Base-by-base conservation (phyloP, 2,113 vertebrate species). In the Addax nasomaculatus region DNA sequence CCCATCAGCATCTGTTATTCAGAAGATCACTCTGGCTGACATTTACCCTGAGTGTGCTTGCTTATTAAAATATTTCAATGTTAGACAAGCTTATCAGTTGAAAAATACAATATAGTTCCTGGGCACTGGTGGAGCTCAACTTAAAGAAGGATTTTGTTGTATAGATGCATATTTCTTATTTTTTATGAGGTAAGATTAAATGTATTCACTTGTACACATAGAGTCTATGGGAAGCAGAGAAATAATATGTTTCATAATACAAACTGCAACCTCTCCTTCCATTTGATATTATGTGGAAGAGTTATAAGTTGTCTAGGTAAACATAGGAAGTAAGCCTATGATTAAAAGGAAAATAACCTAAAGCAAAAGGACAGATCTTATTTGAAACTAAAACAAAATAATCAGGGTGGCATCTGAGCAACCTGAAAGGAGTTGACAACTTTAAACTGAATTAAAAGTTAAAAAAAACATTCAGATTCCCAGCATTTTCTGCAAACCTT, bases 51-150 rank as follows among this genome's bases (percentile, higher is more conserved):
- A 98, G 96, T 96, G 73, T 96, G 49, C 93, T 98, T 98, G 93
- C 95, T 98, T 99, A 98, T 99, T 99, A 98, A 99, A 99, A 98
- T 98, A 98, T 98, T 98, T 98, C 95, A 96, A 55, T 96, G 92
- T 97, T 98, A 98, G 97, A 99, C 94, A 98, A 98, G 90, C 92
- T 98, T 98, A 99, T 99, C 97, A 97, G 96, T 91, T 97, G 95
- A 98, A 98, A 98, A 98, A 97, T 97, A 98, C 96, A 98, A 97
- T 98, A 97, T 95, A 96, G 64, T 88, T 98, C 89, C 58, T 85
- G 73, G 70, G 19, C 83, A 64, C 57, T 90, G 16, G 16, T 43
- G 58, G n/a, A 67, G 29, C 58, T 92, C 43, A 87, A 93, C 53
- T 91, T 97, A 92, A 97, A 93, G 45, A 6, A 7, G 1, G 78